Evolutionary conservation across 2,797 vertebrate species (phyloP).

Genomic region (Tapirus indicus): DNA sequence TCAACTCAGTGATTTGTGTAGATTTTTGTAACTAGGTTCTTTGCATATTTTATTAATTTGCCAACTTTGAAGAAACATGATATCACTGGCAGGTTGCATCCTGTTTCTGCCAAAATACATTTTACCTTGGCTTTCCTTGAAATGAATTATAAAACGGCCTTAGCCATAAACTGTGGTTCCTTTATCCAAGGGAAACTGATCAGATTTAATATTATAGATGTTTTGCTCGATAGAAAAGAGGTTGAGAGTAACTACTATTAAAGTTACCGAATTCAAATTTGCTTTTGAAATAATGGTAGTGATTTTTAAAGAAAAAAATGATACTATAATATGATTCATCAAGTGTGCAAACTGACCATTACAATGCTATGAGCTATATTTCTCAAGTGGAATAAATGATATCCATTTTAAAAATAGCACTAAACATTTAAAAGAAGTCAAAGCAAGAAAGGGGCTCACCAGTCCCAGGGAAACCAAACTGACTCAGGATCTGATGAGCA

Average conservation of each 20-base stretch:
- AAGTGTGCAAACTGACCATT: neutral
- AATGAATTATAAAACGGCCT: slow-evolving; percentile 46
- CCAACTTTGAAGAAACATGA: neutral
- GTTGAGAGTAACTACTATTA: slow-evolving; percentile 42
- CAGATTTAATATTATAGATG: neutral
- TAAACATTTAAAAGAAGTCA: slow-evolving; percentile 57
- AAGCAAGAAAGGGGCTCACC: slow-evolving; percentile 87
- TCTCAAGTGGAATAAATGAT: slow-evolving; percentile 54
- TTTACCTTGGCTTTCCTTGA: slow-evolving; percentile 39
- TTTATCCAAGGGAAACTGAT: slow-evolving; percentile 37
- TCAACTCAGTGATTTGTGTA: slow-evolving; percentile 36
- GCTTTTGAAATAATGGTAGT: slow-evolving; percentile 40
- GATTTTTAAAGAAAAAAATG: neutral
- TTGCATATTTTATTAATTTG: slow-evolving; percentile 66
- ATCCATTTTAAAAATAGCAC: neutral
- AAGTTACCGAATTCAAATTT: slow-evolving; percentile 40
- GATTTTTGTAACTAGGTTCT: slow-evolving; percentile 47
- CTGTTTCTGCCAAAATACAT: slow-evolving; percentile 6
- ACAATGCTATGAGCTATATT: slow-evolving; percentile 1
- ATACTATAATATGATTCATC: neutral
- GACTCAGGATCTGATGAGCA: slow-evolving; percentile 88
- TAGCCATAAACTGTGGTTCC: slow-evolving; percentile 4
- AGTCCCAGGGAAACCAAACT: slow-evolving; percentile 84
- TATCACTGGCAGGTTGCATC: neutral
- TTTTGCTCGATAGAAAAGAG: slow-evolving; percentile 46